Base-by-base conservation (phyloP, 2,888 invertebrate species). In the Agrotis segetum region DNA sequence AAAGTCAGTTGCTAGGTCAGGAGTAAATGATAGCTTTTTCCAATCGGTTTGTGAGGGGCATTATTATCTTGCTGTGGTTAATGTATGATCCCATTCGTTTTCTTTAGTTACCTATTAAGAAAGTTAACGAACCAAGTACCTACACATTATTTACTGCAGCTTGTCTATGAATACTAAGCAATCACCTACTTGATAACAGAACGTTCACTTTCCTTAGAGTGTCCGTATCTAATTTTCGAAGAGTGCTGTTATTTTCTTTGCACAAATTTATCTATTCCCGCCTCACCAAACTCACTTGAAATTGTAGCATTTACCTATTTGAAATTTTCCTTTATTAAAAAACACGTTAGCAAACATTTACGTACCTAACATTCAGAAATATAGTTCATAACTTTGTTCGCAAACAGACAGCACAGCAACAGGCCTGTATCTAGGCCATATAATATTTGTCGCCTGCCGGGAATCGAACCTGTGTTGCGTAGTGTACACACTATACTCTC, bases 1-100 rank as follows among this genome's bases (percentile, higher is more conserved):
- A 67, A 87, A 87, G 87, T 85, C 87, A 83, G 94, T 95, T 93
- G 94, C 92, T 92, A 91, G 95, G 95, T 95, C 94, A 93, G 74
- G 74, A 86, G 74, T 78, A 74, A 82, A 58, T 72, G 86, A 86
- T 88, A 87, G 83, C 85, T 81, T 74, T 83, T 84, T 67, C 67
- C 77, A 78, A 85, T 85, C 83, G 75, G 76, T 82, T 79, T 80
- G 74, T 81, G 29, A 53, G 67, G 53, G 65, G n/a, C 47, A 67
- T 59, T 63, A 68, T 58, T 70, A 74, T 63, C 44, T 62, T 50
- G 13, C 44, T 60, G 24, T 65, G 24, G n/a, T 21, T 67, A 47
- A 55, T 40, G 14, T 65, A 40, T 14, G 9, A 11, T 46, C 6
- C 14, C 49, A 21, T 34, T 21, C 14, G 46, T 61, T 19, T 52